Evolutionary conservation across 1,140 invertebrate genomes (phyloP), one percentile per base, ranked within the genome.

Genomic region (Oryzaephilus surinamensis): DNA sequence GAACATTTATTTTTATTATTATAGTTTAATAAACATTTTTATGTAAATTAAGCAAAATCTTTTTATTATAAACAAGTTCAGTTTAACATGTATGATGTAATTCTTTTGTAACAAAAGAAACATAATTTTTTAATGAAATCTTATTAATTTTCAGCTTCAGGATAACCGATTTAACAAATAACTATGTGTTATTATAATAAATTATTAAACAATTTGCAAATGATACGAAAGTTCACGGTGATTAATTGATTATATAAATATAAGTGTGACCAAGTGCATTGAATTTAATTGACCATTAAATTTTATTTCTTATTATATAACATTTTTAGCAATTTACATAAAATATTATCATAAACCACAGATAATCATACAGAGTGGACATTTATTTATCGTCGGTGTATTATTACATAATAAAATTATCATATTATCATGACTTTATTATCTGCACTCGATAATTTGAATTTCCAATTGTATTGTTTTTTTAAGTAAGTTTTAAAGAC

Each of bases 61-160:
- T 32, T 13, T 10, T 15, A 16, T 10, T 32, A 5, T 16, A 18
- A 16, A 32, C 20, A 21, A 21, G 6, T 21, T 13, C 12, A 32
- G 16, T 16, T 16, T 16, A 21, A n/a, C 19, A 21, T 19, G 32
- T 16, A 15, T 4, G 24, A 16, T 27, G 24, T 15, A n/a, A 26
- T 24, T 36, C 18, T 15, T 17, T 26, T 20, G 14, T n/a, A 18
- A 15, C n/a, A 13, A 35, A 17, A 26, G 16, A 15, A 26, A 36
- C 24, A 26, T 27, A 15, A n/a, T 26, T 27, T 27, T 16, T 18
- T 15, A 15, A 14, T 14, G 17, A 27, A 10, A 27, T 4, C 20
- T 29, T 14, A 26, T 36, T 21, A 21, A 26, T 13, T 16, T 12
- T 16, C 28, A 36, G 26, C 28, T 36, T 36, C 28, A 36, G 33